phyloP scores from a whole-genome alignment of 2,888 invertebrate species.

The Tenthredo amoena region DNA sequence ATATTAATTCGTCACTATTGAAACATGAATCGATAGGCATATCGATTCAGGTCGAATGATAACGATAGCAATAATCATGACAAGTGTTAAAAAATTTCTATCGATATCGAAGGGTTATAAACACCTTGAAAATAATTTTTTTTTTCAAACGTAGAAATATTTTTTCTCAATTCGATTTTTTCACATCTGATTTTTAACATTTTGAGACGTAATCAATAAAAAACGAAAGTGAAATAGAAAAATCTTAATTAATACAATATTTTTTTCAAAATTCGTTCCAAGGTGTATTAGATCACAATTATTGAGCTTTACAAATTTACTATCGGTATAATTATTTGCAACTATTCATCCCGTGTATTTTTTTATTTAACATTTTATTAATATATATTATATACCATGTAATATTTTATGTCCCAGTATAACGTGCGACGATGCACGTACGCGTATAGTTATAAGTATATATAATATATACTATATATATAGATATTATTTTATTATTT shows the following conservation, averaged over 20 bases:
- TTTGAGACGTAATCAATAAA: no score
- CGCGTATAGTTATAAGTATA: neutral
- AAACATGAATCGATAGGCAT: neutral
- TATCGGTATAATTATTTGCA: neutral
- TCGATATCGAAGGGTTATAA: no score
- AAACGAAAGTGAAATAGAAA: no score
- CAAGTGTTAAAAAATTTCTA: no score
- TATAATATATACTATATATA: neutral
- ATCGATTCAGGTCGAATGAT: no score
- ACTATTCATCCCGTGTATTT: neutral
- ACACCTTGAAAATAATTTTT: neutral
- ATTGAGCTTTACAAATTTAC: neutral
- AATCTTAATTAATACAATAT: no score
- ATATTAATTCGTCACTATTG: neutral
- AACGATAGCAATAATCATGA: no score
- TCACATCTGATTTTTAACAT: no score
- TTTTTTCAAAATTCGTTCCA: neutral
- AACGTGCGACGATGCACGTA: neutral
- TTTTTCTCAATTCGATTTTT: no score
- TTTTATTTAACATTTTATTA: neutral
- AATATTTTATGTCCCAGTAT: neutral
- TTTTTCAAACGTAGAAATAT: no score
- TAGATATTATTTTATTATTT: neutral
- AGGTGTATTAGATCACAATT: neutral
- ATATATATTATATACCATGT: slow-evolving; percentile 6